These are phyloP conservation scores for Cephus cinctus DNA, from an alignment of 1,140 invertebrate genomes.

Conservation along the genomic window DNA sequence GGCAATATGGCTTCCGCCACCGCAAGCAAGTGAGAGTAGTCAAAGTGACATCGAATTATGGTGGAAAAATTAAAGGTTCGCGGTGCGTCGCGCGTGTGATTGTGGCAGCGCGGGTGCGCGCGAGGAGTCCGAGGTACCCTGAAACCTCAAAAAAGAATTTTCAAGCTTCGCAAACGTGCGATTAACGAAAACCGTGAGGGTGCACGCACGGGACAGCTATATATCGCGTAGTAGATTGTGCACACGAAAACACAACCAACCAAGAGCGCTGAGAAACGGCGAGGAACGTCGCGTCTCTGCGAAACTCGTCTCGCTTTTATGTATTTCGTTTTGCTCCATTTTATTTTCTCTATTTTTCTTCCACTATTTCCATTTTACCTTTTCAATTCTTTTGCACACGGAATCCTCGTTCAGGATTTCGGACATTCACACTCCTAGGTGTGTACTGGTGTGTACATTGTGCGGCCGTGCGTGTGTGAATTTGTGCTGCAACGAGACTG, in stretches of 20 bases:
- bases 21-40: conserved; percentile 47
- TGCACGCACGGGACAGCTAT: too few relatives aligned
- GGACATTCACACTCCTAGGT: background rate
- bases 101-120: background rate
- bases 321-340: too few relatives aligned
- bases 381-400: too few relatives aligned
- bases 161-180: too few relatives aligned
- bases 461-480: conserved; percentile 2
- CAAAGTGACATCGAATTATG: conserved; percentile 24
- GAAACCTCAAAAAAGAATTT: background rate
- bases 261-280: background rate
- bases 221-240: too few relatives aligned
- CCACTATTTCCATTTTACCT: too few relatives aligned
- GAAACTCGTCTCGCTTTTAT: too few relatives aligned
- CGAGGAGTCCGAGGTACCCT: background rate
- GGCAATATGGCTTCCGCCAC: conserved; percentile 55
- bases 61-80: background rate
- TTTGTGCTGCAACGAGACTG: conserved; percentile 12
- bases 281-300: background rate
- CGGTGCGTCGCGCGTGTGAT: background rate
- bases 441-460: conserved; percentile 3
- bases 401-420: too few relatives aligned
- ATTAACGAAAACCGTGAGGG: too few relatives aligned
- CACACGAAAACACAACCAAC: too few relatives aligned
- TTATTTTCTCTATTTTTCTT: too few relatives aligned